Evolutionary conservation across 2,113 vertebrate genomes (phyloP).

Genomic region (Pao palembangensis): DNA sequence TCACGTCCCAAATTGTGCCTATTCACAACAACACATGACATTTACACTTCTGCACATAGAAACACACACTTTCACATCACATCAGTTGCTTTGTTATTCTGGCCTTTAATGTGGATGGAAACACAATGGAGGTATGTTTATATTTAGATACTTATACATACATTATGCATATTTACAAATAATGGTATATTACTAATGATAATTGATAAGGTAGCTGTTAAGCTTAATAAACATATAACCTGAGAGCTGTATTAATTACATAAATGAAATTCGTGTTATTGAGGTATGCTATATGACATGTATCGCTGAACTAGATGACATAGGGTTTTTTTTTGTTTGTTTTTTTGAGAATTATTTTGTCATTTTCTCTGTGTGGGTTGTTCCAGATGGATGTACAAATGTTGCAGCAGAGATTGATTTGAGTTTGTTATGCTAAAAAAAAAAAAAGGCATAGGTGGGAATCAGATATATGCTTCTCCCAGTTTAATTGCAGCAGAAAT

Average conservation of each 20-base stretch:
- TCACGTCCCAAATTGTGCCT: conserved; percentile 61
- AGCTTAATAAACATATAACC: conserved; percentile 82
- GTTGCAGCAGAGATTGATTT: conserved; percentile 5
- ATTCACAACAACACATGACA: conserved; percentile 38
- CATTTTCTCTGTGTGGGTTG: conserved; percentile 62
- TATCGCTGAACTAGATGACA: conserved; percentile 78
- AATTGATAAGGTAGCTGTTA: conserved; percentile 81
- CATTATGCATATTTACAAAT: conserved; percentile 75
- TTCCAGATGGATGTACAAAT: conserved; percentile 56
- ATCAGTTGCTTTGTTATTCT: conserved; percentile 61
- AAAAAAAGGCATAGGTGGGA: background rate
- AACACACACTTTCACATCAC: conserved; percentile 22
- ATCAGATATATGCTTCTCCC: background rate
- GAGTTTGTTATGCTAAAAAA: background rate
- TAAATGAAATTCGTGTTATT: conserved; percentile 77
- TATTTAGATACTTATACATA: conserved; percentile 65
- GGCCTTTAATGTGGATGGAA: conserved; percentile 60
- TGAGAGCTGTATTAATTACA: conserved; percentile 79
- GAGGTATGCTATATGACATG: conserved; percentile 78
- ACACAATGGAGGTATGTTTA: conserved; percentile 56
- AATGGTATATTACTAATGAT: conserved; percentile 79
- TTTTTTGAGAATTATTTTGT: conserved; percentile 43
- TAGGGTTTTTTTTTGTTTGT: conserved; percentile 25
- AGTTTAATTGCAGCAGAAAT: background rate
- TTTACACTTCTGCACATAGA: conserved; percentile 6